Percentiles rank a stretch among this genome's conserved stretches.
phyloP scores from a whole-genome alignment of 2,113 vertebrate genomes.

The Bujurquina vittata region DNA sequence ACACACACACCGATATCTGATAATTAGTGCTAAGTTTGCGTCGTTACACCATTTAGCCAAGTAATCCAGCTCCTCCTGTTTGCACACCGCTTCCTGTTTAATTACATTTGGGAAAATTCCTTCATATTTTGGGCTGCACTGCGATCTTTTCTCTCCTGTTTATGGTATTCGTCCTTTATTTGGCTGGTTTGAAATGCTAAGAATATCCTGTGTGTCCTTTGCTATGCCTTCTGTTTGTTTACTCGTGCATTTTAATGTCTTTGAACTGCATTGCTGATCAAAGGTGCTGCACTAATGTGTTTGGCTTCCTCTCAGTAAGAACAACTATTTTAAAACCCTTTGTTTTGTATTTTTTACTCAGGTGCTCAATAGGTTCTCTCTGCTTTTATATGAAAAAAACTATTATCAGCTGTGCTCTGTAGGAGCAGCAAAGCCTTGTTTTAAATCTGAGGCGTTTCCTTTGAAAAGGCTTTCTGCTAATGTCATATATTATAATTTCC shows the following conservation, averaged over 20 bases:
- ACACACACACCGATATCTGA: neutral
- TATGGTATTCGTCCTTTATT: neutral
- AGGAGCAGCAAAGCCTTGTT: no score
- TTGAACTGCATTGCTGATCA: constrained; percentile 2
- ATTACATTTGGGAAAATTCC: neutral
- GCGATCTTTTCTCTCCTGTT: neutral
- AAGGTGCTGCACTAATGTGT: neutral
- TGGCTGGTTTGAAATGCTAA: neutral
- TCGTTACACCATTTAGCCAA: neutral
- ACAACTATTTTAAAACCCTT: neutral
- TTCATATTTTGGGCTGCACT: neutral
- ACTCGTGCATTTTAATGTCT: constrained; percentile 8
- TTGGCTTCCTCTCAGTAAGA: neutral
- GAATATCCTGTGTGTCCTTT: neutral
- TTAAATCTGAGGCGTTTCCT: neutral
- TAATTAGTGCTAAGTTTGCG: neutral
- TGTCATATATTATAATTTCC: no score
- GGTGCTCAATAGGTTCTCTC: neutral
- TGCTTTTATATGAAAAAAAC: neutral
- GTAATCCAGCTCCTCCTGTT: neutral
- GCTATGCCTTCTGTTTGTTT: neutral
- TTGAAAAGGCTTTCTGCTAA: neutral
- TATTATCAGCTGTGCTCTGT: neutral
- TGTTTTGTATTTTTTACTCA: neutral
- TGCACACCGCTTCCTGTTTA: neutral